A percentile compares a stretch with the other conserved stretches of the same genome.
Evolutionary conservation across 2,888 invertebrate genomes (phyloP).

Genomic region (Phaedon cochleariae): DNA sequence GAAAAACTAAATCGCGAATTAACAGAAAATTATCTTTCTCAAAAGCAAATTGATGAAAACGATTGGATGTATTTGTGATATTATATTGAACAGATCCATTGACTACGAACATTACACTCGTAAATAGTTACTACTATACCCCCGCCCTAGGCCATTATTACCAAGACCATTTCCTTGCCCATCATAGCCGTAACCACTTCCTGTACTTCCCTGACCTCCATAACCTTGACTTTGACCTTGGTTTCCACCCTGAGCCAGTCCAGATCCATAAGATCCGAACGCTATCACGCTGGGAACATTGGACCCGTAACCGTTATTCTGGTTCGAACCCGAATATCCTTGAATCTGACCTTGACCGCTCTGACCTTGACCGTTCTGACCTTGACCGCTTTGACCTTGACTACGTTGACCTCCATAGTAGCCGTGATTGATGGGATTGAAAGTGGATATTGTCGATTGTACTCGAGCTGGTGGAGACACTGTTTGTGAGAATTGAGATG

Average conservation of each 20-base stretch:
- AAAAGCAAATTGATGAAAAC: not conserved
- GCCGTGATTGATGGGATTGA: constrained; percentile 19
- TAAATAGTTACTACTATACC: not conserved
- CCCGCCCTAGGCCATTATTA: not conserved
- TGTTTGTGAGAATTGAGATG: constrained; percentile 33
- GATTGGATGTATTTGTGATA: not conserved
- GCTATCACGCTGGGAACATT: constrained; percentile 19
- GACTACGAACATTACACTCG: not conserved
- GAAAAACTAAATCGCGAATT: too few species aligned
- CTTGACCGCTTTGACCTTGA: not conserved
- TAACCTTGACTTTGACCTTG: constrained; percentile 1
- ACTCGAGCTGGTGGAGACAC: constrained; percentile 26
- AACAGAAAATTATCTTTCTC: too few species aligned
- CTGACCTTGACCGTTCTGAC: too few species aligned
- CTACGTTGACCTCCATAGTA: not conserved
- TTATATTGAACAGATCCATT: not conserved
- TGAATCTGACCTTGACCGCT: too few species aligned
- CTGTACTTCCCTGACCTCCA: not conserved
- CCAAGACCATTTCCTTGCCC: not conserved
- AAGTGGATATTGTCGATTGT: constrained; percentile 29
- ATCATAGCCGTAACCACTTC: not conserved
- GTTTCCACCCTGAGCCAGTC: constrained; percentile 7
- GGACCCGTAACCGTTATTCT: constrained; percentile 12
- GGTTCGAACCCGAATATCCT: not conserved
- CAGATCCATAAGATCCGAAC: constrained; percentile 14